Conservation (phyloP, 2,888 invertebrate species). For the Harpalus rubripes region DNA sequence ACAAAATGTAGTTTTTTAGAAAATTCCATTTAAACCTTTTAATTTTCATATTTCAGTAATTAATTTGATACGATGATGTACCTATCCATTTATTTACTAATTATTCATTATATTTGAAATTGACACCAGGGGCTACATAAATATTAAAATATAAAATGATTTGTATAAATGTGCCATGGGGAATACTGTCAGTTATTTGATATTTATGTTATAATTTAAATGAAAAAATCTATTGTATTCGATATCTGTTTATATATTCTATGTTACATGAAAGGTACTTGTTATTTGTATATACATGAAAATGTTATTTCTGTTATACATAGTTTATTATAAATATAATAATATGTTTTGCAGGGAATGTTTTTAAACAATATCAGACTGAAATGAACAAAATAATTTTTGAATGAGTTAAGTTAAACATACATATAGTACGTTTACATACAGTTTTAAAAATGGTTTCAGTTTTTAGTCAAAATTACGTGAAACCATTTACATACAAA, state of each 20-base stretch:
- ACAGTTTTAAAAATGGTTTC: too few relatives aligned
- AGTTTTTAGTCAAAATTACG: too few relatives aligned
- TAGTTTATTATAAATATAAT: neutral
- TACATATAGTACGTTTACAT: too few relatives aligned
- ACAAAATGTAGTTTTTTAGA: conserved; percentile 18
- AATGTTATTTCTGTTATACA: conserved; percentile 27
- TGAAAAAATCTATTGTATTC: conserved; percentile 44
- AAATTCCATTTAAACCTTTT: conserved; percentile 20
- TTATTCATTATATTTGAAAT: conserved; percentile 42
- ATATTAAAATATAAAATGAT: conserved; percentile 49
- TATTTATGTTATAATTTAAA: conserved; percentile 36
- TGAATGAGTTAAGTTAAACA: neutral
- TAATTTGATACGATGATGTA: conserved; percentile 44
- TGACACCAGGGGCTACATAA: conserved; percentile 31
- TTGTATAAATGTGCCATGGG: conserved; percentile 42
- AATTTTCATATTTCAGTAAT: conserved; percentile 17
- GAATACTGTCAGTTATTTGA: conserved; percentile 46
- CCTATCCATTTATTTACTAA: conserved; percentile 35
- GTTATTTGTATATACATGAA: conserved; percentile 30
- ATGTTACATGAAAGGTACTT: conserved; percentile 25
- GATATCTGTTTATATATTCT: conserved; percentile 22
- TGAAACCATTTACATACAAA: too few relatives aligned
- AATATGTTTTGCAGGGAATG: neutral
- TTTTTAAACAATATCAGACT: too few relatives aligned
- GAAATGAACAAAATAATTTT: neutral